Evolutionary conservation across 2,888 invertebrate genomes (phyloP).

Genomic region (Augiades crinisus): DNA sequence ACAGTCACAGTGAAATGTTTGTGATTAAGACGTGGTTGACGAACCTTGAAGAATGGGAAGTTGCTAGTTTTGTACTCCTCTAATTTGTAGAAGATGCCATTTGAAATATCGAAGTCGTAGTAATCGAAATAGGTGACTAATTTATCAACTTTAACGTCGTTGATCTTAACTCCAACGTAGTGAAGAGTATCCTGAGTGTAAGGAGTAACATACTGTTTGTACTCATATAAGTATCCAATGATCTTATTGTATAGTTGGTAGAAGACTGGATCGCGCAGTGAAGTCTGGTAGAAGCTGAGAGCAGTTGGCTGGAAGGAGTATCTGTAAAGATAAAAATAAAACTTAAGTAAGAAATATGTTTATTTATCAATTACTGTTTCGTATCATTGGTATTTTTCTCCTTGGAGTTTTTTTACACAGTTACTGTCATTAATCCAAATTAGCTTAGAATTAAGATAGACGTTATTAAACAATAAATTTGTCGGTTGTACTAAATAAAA

Average conservation of each 20-base stretch:
- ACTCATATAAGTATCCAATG: conserved; percentile 79
- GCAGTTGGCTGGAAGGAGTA: conserved; percentile 77
- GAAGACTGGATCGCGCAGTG: conserved; percentile 87
- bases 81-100: conserved; percentile 59
- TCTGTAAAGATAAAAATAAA: conserved; percentile 46
- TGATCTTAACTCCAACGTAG: conserved; percentile 83
- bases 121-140: conserved; percentile 85
- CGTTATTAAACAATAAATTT: too few species aligned
- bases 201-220: conserved; percentile 79
- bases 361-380: too few species aligned
- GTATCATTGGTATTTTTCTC: too few species aligned
- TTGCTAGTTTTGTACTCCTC: conserved; percentile 55
- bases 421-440: too few species aligned
- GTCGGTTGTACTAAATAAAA: too few species aligned
- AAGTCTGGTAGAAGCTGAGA: conserved; percentile 83
- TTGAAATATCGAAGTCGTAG: conserved; percentile 83
- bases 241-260: conserved; percentile 85
- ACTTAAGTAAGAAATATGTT: too few species aligned
- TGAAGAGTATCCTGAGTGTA: conserved; percentile 81
- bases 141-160: conserved; percentile 82
- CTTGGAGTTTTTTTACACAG: too few species aligned
- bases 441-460: too few species aligned
- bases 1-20: conserved; percentile 84
- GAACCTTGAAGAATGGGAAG: conserved; percentile 73
- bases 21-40: conserved; percentile 87